Base-by-base conservation (phyloP, 2,888 invertebrate genomes). In the Mesorhabditis spiculigera region DNA sequence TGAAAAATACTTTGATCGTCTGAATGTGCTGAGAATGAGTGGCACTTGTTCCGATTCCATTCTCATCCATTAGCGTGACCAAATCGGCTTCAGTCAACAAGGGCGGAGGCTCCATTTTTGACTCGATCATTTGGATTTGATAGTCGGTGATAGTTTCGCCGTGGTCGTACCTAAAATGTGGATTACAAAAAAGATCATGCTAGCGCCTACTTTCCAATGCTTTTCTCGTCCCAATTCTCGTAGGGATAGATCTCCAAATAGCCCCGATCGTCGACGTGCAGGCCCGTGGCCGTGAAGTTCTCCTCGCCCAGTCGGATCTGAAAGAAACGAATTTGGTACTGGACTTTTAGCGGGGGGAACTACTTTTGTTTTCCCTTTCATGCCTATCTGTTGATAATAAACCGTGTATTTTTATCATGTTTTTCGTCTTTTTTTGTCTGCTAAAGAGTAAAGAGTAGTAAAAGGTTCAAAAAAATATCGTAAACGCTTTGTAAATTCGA, bases 21-120 rank as follows among this genome's bases (percentile, higher is more conserved):
- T 98, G 96, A 80, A 99, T 99, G 86, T 99, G 98, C 64, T 99
- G 98, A 0, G 98, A 98, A 88, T 99, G 98, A 0, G 98, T 28
- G 28, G 28, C 28, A 28, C 28, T 28, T 0, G 98, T 98, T 4
- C 92, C 92, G 90, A 83, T 73, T 4, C 85, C 98, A 87, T 96
- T 94, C 87, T 96, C 97, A 86, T 99, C 98, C 98, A 99, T 99
- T 5, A 99, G 88, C 0, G 93, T 91, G 82, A 99, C 99, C 63
- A 98, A 90, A 88, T 99, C 98, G 0, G 98, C 95, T 81, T 98
- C 98, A 0, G 95, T 96, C 67, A 98, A 89, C 45, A 97, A 89
- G 74, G 91, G 91, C 0, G 98, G 98, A 0, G 97, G 72, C 62
- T 77, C 73, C 41, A 76, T 79, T 28, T 68, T 70, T 70, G 78